A percentile compares a stretch with the other conserved stretches of the same genome.
Conservation (phyloP, 2,113 vertebrate species). For the Anhinga anhinga region DNA sequence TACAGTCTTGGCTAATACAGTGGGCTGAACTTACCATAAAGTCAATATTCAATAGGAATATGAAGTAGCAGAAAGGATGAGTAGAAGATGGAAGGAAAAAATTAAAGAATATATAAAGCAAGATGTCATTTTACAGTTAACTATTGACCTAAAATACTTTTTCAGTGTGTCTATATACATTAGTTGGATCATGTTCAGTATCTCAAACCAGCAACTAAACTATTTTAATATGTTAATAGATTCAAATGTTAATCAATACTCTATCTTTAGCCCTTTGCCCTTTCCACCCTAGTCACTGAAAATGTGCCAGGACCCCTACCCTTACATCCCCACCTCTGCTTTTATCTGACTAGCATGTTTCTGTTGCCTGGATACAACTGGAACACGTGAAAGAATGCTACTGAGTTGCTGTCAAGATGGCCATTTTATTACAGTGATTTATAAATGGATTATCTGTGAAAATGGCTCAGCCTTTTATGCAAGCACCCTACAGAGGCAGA, state of each 20-base stretch:
- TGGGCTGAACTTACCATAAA: background rate
- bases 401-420: constrained; percentile 49
- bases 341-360: constrained; percentile 12
- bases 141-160: background rate
- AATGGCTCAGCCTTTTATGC: constrained; percentile 52
- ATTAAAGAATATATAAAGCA: background rate
- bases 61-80: background rate
- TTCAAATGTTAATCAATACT: background rate
- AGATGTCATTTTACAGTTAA: background rate
- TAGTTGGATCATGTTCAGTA: background rate
- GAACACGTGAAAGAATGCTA: constrained; percentile 24
- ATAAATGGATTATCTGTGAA: constrained; percentile 58
- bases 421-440: constrained; percentile 51
- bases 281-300: background rate
- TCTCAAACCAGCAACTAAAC: background rate
- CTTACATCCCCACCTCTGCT: background rate
- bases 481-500: background rate
- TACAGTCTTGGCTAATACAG: background rate
- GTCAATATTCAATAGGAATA: background rate
- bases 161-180: background rate
- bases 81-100: background rate
- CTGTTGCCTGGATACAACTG: constrained; percentile 66
- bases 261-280: background rate
- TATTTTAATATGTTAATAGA: background rate
- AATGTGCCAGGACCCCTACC: background rate